These are phyloP conservation scores for Mythimna albipuncta DNA, from an alignment of 2,888 invertebrate species.

Conservation along the genomic window DNA sequence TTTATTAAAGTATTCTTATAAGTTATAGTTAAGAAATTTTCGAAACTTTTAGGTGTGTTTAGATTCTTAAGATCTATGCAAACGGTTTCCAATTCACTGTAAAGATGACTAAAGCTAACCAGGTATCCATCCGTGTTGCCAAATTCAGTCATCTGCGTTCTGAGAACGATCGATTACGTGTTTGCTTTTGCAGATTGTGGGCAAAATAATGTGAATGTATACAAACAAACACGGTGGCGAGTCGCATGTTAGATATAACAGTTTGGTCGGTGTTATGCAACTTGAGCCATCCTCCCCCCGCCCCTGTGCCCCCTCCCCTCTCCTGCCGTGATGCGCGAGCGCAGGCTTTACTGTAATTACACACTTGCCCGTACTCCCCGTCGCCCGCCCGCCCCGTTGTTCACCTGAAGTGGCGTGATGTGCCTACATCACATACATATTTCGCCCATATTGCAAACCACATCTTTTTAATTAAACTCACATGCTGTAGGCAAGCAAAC, in stretches of 20 bases:
- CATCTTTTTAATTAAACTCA: slow-evolving; percentile 28
- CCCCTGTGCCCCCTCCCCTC: slow-evolving; percentile 34
- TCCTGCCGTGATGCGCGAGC: slow-evolving; percentile 48
- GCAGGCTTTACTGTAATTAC: slow-evolving; percentile 82
- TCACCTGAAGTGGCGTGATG: slow-evolving; percentile 65
- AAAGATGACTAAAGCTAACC: slow-evolving; percentile 53
- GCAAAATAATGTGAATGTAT: slow-evolving; percentile 80
- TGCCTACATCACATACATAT: slow-evolving; percentile 46
- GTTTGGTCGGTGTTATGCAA: slow-evolving; percentile 83
- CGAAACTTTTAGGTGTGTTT: background rate
- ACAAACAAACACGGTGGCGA: slow-evolving; percentile 77
- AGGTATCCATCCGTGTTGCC: slow-evolving; percentile 72
- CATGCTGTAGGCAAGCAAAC: background rate
- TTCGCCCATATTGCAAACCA: slow-evolving; percentile 34
- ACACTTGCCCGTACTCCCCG: slow-evolving; percentile 72
- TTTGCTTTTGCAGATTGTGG: slow-evolving; percentile 72
- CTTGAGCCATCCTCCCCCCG: slow-evolving; percentile 69
- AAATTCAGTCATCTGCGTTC: slow-evolving; percentile 73
- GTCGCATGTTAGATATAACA: slow-evolving; percentile 64
- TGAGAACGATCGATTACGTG: slow-evolving; percentile 74
- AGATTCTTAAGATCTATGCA: slow-evolving; percentile 1
- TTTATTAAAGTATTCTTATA: no score
- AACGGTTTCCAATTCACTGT: slow-evolving; percentile 9
- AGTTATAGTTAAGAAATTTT: background rate
- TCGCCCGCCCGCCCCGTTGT: slow-evolving; percentile 55